These are phyloP conservation scores for Oophaga pumilio DNA, from an alignment of 2,113 vertebrate species.

Conservation along the genomic window DNA sequence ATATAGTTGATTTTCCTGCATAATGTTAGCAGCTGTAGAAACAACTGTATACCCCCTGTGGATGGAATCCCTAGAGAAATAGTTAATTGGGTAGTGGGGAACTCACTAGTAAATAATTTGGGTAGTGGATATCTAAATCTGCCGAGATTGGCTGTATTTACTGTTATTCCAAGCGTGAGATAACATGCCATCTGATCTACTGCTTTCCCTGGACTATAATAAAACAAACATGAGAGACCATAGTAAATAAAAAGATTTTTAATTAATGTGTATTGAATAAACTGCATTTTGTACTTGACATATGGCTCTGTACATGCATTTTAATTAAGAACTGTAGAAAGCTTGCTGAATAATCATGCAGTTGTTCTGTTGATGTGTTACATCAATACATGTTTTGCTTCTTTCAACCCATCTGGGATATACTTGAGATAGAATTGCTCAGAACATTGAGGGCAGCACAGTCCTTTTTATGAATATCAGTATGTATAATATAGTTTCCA, in stretches of 20 bases:
- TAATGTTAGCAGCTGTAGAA: conserved; percentile 43
- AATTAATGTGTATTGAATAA: conserved; percentile 56
- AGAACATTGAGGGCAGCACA: background rate
- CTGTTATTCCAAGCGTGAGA: conserved; percentile 37
- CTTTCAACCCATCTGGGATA: conserved; percentile 13
- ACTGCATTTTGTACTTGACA: conserved; percentile 52
- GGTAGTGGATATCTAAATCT: conserved; percentile 34
- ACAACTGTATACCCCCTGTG: conserved; percentile 26
- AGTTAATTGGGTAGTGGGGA: conserved; percentile 25
- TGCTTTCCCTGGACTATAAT: conserved; percentile 41
- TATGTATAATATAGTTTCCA: background rate
- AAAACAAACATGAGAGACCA: conserved; percentile 38
- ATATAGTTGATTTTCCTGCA: conserved; percentile 15
- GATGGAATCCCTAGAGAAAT: conserved; percentile 6
- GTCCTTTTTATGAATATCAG: conserved; percentile 6
- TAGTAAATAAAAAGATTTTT: conserved; percentile 53
- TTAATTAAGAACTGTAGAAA: conserved; percentile 52
- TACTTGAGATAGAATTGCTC: conserved; percentile 17
- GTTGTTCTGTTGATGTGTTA: conserved; percentile 45
- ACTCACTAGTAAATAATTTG: too few relatives aligned
- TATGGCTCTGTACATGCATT: conserved; percentile 45
- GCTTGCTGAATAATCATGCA: conserved; percentile 54
- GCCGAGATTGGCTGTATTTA: background rate
- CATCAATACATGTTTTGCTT: conserved; percentile 42
- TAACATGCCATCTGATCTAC: conserved; percentile 46